Conservation (phyloP, 2,888 invertebrate species). For the Dorcus parallelipipedus region DNA sequence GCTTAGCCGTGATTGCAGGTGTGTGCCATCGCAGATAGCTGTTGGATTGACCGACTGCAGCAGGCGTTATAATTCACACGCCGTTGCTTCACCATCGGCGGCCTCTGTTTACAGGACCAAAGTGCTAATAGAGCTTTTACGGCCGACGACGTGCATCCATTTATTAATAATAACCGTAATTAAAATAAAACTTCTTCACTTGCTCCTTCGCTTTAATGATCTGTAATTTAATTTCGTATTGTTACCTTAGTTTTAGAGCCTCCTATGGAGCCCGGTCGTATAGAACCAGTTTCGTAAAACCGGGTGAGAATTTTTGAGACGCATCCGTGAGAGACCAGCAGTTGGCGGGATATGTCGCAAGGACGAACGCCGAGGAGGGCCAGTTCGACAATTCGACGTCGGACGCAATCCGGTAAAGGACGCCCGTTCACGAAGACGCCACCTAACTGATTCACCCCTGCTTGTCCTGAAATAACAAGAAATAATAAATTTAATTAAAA, state of each 20-base stretch:
- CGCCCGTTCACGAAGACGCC: constrained; percentile 97
- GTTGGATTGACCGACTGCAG: constrained; percentile 20
- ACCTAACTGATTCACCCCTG: constrained; percentile 95
- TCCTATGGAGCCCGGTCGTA: constrained; percentile 91
- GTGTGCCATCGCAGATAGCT: constrained; percentile 15
- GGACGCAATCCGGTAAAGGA: constrained; percentile 92
- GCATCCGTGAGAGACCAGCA: constrained; percentile 94
- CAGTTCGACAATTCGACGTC: constrained; percentile 90
- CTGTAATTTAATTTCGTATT: no score
- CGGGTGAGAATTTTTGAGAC: constrained; percentile 95
- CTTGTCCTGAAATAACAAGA: constrained; percentile 68
- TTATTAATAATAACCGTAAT: no score
- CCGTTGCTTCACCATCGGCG: neutral
- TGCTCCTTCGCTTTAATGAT: no score
- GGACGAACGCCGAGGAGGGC: constrained; percentile 92
- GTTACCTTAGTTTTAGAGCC: constrained; percentile 92
- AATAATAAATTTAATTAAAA: constrained; percentile 8
- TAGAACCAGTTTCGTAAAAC: constrained; percentile 96
- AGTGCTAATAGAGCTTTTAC: neutral
- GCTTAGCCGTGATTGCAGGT: constrained; percentile 24
- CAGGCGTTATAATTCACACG: constrained; percentile 29
- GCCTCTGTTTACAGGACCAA: neutral
- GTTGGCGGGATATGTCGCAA: constrained; percentile 93
- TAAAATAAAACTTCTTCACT: no score
- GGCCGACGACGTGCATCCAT: neutral